Conservation (phyloP, 2,113 vertebrate species). For the Rhynchopsitta pachyrhyncha region DNA sequence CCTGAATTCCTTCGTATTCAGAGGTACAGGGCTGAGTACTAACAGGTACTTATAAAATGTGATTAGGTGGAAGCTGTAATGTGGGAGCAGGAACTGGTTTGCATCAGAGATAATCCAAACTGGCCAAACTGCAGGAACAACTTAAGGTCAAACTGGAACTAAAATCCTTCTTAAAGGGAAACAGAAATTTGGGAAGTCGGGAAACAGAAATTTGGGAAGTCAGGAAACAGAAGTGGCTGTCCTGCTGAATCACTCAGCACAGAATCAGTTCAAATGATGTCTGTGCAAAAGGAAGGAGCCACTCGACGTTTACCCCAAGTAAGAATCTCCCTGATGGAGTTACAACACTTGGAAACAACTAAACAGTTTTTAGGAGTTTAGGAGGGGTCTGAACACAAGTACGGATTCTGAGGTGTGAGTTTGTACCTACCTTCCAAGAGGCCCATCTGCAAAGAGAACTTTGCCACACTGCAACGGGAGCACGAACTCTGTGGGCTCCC, state of each 20-base stretch:
- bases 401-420: neutral
- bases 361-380: neutral
- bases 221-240: neutral
- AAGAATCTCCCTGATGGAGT: neutral
- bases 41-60: neutral
- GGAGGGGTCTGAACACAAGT: fast-evolving
- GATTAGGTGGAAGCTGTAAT: neutral
- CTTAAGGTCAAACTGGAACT: neutral
- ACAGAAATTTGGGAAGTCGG: neutral
- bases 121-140: neutral
- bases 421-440: neutral
- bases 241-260: neutral
- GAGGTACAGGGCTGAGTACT: neutral
- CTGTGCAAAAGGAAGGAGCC: neutral
- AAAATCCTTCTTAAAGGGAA: neutral
- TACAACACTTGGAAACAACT: neutral
- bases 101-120: neutral
- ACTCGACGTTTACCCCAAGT: neutral
- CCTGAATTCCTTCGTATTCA: neutral
- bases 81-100: neutral
- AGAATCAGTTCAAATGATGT: neutral
- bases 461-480: neutral
- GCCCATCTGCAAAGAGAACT: neutral
- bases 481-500: neutral
- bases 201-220: neutral